phyloP scores from a whole-genome alignment of 2,113 vertebrate genomes.

The Romanogobio albipinnatus region DNA sequence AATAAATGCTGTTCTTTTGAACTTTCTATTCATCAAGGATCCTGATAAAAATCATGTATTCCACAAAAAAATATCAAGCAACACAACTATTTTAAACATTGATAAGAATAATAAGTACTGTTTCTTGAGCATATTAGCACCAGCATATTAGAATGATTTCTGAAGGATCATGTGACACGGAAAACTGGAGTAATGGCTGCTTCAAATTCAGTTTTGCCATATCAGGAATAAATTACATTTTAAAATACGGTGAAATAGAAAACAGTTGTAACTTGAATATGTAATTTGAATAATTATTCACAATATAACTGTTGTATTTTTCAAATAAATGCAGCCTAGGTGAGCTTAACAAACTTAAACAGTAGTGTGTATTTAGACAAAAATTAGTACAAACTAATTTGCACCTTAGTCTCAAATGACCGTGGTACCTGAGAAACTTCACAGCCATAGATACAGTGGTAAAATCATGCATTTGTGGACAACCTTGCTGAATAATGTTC shows the following conservation, averaged over 20 bases:
- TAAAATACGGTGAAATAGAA: not conserved
- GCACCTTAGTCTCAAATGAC: not conserved
- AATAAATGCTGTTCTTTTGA: too few species aligned
- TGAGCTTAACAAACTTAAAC: not conserved
- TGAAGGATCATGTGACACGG: not conserved
- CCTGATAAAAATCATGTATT: not conserved
- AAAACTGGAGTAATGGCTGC: not conserved
- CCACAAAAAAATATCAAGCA: not conserved
- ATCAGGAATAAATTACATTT: not conserved
- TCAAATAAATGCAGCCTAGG: not conserved
- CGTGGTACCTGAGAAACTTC: not conserved
- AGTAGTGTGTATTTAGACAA: too few species aligned
- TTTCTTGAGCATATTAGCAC: not conserved
- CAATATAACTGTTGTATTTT: not conserved
- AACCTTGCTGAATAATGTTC: not conserved
- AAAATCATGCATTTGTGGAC: not conserved
- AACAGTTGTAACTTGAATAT: not conserved
- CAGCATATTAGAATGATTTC: not conserved
- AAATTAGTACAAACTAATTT: not conserved
- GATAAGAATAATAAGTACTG: not conserved
- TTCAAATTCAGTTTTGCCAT: too few species aligned
- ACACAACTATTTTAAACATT: not conserved
- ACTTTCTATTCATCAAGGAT: too few species aligned
- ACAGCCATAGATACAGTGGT: not conserved
- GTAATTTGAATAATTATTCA: not conserved